These are phyloP conservation scores for Drosophila persimilis DNA, from an alignment of 1,140 invertebrate species.

Conservation along the genomic window DNA sequence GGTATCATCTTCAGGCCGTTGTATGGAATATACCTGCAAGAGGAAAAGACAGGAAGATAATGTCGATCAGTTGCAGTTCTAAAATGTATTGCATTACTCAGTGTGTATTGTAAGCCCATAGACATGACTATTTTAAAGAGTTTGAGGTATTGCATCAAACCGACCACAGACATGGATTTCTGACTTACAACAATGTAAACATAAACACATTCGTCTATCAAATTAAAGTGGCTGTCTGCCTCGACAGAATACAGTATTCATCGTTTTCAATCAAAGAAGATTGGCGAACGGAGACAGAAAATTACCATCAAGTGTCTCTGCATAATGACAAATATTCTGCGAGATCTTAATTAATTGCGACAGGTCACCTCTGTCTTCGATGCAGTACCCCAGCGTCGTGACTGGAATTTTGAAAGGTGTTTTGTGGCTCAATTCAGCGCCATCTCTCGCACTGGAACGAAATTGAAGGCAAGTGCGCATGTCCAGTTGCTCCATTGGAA, in stretches of 20 bases:
- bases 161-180: too few relatives aligned
- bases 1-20: conserved; percentile 63
- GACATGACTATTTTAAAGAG: too few relatives aligned
- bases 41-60: conserved; percentile 1
- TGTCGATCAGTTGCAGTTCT: conserved; percentile 11
- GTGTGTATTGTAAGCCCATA: too few relatives aligned
- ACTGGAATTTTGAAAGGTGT: conserved; percentile 53
- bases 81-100: neutral
- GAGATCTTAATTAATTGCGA: conserved; percentile 37
- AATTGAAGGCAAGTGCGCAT: conserved; percentile 50
- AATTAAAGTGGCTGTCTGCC: neutral
- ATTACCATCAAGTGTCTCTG: conserved; percentile 39
- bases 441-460: conserved; percentile 37
- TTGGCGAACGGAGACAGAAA: neutral
- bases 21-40: neutral
- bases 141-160: too few relatives aligned
- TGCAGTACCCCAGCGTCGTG: conserved; percentile 34
- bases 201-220: neutral
- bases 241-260: too few relatives aligned
- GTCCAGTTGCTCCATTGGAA: too few relatives aligned
- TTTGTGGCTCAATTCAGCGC: conserved; percentile 18
- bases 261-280: neutral
- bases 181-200: too few relatives aligned
- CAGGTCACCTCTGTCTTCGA: conserved; percentile 13
- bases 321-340: conserved; percentile 59